These are phyloP conservation scores for Bellardia pandia DNA, from an alignment of 2,888 invertebrate species.

Conservation along the genomic window DNA sequence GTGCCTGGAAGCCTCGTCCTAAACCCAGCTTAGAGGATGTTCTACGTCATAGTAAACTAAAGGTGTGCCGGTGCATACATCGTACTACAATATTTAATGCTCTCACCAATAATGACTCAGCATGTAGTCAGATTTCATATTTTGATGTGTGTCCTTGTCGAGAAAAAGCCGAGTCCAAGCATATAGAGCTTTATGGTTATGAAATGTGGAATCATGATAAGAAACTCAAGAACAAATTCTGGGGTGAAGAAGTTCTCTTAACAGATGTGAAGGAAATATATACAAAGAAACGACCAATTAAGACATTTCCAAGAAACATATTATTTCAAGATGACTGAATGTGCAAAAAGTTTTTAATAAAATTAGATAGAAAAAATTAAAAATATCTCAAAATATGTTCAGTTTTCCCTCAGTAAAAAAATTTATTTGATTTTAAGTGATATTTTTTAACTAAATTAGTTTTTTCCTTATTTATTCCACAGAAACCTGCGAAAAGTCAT, in stretches of 20 bases:
- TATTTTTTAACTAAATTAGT: conserved; percentile 13
- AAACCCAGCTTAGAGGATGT: conserved; percentile 69
- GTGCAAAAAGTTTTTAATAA: not conserved
- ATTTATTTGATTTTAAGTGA: not conserved
- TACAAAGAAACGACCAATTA: not conserved
- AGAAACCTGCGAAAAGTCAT: conserved; percentile 70
- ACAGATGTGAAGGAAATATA: conserved; percentile 76
- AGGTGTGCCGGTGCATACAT: conserved; percentile 79
- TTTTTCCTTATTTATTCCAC: conserved; percentile 62
- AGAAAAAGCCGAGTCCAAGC: conserved; percentile 81
- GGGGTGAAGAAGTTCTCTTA: conserved; percentile 75
- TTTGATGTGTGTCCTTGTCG: conserved; percentile 82
- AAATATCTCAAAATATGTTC: not conserved
- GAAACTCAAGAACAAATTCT: conserved; percentile 45
- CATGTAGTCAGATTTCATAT: conserved; percentile 73
- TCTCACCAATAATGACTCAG: conserved; percentile 69
- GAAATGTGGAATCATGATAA: conserved; percentile 78
- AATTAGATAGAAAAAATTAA: not conserved
- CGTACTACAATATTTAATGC: conserved; percentile 76
- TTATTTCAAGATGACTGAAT: not conserved
- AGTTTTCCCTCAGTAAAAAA: not conserved
- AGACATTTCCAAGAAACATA: not conserved
- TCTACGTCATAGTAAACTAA: conserved; percentile 77
- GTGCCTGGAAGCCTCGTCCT: conserved; percentile 78
- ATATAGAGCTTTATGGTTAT: conserved; percentile 76